A percentile compares a stretch with the other conserved stretches of the same genome.
These are phyloP conservation scores for Synergus itoensis DNA, from an alignment of 2,888 invertebrate species.

Conservation along the genomic window DNA sequence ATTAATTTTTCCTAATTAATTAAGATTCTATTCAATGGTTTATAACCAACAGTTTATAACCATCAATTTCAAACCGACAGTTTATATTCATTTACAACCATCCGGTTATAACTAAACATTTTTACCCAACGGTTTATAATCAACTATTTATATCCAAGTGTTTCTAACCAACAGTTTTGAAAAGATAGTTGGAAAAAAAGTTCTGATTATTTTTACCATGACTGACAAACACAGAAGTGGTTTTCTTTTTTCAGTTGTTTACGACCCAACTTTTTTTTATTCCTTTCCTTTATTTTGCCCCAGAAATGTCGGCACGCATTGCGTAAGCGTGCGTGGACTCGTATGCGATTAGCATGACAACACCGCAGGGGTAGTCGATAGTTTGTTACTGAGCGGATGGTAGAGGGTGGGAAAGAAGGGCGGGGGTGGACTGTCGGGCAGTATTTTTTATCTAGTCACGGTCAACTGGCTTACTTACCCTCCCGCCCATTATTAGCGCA, in stretches of 20 bases:
- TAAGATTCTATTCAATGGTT: no score
- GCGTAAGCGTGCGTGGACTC: slow-evolving; percentile 58
- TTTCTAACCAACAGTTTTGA: no score
- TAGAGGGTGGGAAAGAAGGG: slow-evolving; percentile 52
- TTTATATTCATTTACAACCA: no score
- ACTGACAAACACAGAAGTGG: background rate
- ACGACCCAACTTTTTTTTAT: background rate
- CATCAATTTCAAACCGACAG: no score
- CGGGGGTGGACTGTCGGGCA: slow-evolving; percentile 69
- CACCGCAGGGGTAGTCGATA: slow-evolving; percentile 60
- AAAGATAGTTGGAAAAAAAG: no score
- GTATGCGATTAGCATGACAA: slow-evolving; percentile 76
- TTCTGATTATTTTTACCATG: background rate
- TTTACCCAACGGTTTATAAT: no score
- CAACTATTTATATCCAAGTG: no score
- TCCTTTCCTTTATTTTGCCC: background rate
- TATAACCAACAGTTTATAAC: no score
- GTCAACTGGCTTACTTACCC: slow-evolving; percentile 77
- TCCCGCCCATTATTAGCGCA: slow-evolving; percentile 77
- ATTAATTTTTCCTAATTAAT: no score
- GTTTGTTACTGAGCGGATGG: slow-evolving; percentile 52
- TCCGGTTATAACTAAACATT: no score
- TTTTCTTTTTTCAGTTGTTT: background rate
- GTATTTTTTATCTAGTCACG: slow-evolving; percentile 79
- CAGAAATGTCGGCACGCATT: background rate